Evolutionary conservation across 1,140 invertebrate species (phyloP), one percentile per base, ranked within the genome.

Genomic region (Lerema accius): DNA sequence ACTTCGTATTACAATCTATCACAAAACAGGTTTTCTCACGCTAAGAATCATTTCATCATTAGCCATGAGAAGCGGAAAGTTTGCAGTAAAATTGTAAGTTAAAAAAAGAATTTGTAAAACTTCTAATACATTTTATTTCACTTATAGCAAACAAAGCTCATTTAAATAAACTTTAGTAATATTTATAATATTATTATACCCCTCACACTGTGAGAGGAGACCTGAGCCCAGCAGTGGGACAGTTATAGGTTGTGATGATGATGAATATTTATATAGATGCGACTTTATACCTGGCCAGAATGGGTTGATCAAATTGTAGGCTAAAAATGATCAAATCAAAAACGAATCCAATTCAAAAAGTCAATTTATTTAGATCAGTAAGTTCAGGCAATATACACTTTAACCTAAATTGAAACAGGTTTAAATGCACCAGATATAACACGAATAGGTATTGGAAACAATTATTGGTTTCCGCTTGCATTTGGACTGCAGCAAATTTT

Each of bases 1-100:
- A 59, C 61, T 67, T 65, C 26, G n/a, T 67, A 63, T 63, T 55
- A 63, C 49, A 61, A 61, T 67, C 48, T 39, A 56, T 71, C 46
- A 68, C 53, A 49, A 58, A 51, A 67, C 65, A 45, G 35, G 50
- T 55, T 58, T 63, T 55, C 51, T 40, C 51, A 55, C 40, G 55
- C 1, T 9, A 13, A 42, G 23, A 65, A 37, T 19, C 15, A 1
- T 50, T 17, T 17, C 46, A 48, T 42, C 23, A 32, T 49, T 43
- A 26, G 13, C 9, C 45, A 51, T 56, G 16, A 48, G 43, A 51
- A 37, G 39, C 51, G 51, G 51, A 56, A 43, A 56, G 39, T 28
- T 0, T 4, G 16, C 51, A 56, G 39, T 43, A 23, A 43, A 32
- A 43, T 56, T 39, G n/a, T 10, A 28, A 53, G 7, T 9, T 53